Percentiles rank a stretch among this genome's conserved stretches.
Conservation (phyloP, 2,888 invertebrate species). For the Orgyia antiqua region DNA sequence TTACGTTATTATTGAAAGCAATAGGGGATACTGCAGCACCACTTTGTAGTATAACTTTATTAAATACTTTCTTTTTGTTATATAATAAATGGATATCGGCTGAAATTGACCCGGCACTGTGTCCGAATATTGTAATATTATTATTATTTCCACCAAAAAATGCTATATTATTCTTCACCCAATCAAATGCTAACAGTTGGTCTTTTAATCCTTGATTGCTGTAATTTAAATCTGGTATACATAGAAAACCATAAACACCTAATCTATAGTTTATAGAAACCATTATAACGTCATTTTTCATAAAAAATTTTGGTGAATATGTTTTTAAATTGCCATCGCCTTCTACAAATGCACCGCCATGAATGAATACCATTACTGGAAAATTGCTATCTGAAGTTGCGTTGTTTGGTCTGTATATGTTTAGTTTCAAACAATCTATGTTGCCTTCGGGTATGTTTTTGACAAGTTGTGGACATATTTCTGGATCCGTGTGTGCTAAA, state of each 20-base stretch:
- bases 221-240: not conserved
- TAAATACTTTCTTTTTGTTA: conserved; percentile 25
- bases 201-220: conserved; percentile 38
- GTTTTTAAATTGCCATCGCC: conserved; percentile 1
- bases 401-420: conserved; percentile 2
- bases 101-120: conserved; percentile 27
- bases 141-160: conserved; percentile 28
- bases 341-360: conserved; percentile 3
- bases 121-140: conserved; percentile 25
- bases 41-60: conserved; percentile 25
- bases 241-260: conserved; percentile 6
- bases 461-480: conserved; percentile 5
- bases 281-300: conserved; percentile 1
- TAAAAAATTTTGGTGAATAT: not conserved
- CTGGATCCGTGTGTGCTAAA: conserved; percentile 1
- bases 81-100: conserved; percentile 27
- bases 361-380: conserved; percentile 9
- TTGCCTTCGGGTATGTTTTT: conserved; percentile 1
- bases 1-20: conserved; percentile 6
- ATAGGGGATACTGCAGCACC: conserved; percentile 10
- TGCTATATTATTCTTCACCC: conserved; percentile 32
- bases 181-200: conserved; percentile 25
- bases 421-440: conserved; percentile 6
- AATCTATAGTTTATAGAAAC: conserved; percentile 7
- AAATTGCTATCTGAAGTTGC: not conserved